These are phyloP conservation scores for Procambarus virginalis DNA, from an alignment of 1,140 invertebrate genomes.

Conservation along the genomic window DNA sequence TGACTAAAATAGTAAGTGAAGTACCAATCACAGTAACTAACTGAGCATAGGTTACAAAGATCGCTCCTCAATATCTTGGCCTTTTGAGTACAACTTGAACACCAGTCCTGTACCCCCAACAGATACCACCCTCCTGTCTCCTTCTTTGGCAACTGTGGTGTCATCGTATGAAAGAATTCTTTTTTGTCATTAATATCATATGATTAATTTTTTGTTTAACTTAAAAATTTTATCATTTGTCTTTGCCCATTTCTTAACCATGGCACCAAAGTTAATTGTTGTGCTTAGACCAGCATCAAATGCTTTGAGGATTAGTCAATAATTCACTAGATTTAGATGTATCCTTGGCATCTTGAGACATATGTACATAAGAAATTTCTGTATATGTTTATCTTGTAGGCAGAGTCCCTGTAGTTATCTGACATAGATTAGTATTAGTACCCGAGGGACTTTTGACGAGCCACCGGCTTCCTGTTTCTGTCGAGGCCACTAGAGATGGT, in stretches of 20 bases:
- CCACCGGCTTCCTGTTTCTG: no score
- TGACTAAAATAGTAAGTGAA: background rate
- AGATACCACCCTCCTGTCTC: background rate
- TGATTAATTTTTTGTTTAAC: background rate
- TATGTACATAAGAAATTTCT: no score
- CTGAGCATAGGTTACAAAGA: background rate
- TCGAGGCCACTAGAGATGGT: no score
- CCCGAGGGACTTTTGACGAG: no score
- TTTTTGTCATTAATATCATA: no score
- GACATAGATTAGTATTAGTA: no score
- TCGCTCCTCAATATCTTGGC: background rate
- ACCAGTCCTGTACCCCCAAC: background rate
- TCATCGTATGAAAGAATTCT: background rate
- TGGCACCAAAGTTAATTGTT: background rate
- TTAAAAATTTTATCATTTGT: no score
- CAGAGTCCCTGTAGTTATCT: no score
- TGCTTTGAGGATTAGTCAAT: no score
- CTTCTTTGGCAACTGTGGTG: background rate
- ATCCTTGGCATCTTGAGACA: no score
- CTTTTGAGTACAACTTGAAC: background rate
- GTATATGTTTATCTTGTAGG: no score
- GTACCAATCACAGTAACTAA: background rate
- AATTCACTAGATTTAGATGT: no score
- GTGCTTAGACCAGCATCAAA: background rate
- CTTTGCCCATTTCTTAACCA: background rate